Evolutionary conservation across 1,140 invertebrate genomes (phyloP).

Genomic region (Drosophila guanche): DNA sequence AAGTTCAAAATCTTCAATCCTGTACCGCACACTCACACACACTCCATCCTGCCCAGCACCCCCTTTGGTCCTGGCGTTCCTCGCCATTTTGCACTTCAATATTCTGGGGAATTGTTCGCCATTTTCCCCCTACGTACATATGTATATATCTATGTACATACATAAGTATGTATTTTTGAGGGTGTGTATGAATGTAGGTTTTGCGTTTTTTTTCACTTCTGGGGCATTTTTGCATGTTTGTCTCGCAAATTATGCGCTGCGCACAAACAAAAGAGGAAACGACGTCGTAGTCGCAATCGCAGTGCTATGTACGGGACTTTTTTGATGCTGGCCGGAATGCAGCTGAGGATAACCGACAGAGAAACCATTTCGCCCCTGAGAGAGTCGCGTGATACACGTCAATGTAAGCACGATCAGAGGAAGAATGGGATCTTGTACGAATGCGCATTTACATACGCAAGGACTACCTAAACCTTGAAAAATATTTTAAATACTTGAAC

Average conservation of each 20-base stretch:
- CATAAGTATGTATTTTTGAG: conserved; percentile 15
- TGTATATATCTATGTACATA: conserved; percentile 44
- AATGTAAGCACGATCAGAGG: too few species aligned
- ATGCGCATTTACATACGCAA: too few species aligned
- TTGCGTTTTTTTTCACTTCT: conserved; percentile 65
- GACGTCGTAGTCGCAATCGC: conserved; percentile 27
- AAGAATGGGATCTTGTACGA: too few species aligned
- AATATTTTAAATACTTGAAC: too few species aligned
- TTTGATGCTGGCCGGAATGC: conserved; percentile 54
- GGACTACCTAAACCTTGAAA: too few species aligned
- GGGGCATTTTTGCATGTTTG: conserved; percentile 80
- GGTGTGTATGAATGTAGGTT: conserved; percentile 28
- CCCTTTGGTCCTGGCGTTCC: conserved; percentile 23
- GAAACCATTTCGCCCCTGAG: background rate
- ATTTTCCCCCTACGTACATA: conserved; percentile 20
- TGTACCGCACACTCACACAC: conserved; percentile 7
- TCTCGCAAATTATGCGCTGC: conserved; percentile 79
- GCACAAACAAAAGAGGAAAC: conserved; percentile 78
- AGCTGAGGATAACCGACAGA: conserved; percentile 30
- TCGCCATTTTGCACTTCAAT: conserved; percentile 73
- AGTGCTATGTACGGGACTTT: conserved; percentile 40
- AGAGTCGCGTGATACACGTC: too few species aligned
- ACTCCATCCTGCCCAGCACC: background rate
- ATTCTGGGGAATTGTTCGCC: conserved; percentile 60
- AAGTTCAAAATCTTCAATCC: conserved; percentile 43